Conservation (phyloP, 2,113 vertebrate species). For the Psittacula cyanocephala region DNA sequence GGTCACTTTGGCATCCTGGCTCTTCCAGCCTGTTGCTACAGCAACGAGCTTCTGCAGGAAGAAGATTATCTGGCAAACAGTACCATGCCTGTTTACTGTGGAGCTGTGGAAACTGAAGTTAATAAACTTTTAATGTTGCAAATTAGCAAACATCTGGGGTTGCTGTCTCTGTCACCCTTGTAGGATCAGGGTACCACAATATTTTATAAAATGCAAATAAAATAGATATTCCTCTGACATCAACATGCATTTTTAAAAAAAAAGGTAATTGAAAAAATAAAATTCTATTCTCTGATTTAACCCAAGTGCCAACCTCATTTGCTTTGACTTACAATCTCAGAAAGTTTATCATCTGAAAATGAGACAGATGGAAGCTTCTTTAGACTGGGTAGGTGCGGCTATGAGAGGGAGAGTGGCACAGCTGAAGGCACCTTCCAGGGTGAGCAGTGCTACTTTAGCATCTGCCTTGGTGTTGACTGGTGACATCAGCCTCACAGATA, state of each 20-base stretch:
- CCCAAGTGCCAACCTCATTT: not conserved
- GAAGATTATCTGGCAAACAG: not conserved
- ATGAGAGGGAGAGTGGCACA: not conserved
- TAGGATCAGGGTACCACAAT: not conserved
- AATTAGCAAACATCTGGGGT: not conserved
- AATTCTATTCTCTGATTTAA: not conserved
- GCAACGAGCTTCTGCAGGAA: not conserved
- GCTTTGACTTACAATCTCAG: not conserved
- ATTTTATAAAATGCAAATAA: not conserved
- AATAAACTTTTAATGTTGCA: conserved; percentile 6
- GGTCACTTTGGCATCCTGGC: not conserved
- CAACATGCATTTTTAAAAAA: not conserved
- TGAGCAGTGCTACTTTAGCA: not conserved
- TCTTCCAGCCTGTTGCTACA: conserved; percentile 26
- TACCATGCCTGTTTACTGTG: not conserved
- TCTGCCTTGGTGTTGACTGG: not conserved
- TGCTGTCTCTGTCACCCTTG: not conserved
- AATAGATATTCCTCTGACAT: not conserved
- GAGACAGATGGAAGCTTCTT: not conserved
- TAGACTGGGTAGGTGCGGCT: not conserved
- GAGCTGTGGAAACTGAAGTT: conserved; percentile 8
- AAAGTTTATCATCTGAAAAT: not conserved
- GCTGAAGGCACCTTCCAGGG: not conserved
- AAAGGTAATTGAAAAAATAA: not conserved
- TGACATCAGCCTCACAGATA: not conserved